Evolutionary conservation across 2,888 invertebrate species (phyloP).

Genomic region (Nemoura dubitans): DNA sequence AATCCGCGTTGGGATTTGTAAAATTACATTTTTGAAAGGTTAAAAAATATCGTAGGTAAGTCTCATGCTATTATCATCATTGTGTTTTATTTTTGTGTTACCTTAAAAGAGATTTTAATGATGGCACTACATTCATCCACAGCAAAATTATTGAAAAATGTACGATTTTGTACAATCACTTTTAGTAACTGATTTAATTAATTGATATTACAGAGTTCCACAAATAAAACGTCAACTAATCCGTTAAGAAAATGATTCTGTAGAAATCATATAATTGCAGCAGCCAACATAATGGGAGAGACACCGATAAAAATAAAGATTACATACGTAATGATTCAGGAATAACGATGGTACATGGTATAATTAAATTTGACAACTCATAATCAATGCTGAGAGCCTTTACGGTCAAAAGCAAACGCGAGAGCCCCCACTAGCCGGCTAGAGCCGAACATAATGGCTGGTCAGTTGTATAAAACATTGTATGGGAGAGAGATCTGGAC

Average conservation of each 20-base stretch:
- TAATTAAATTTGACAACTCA: conserved; percentile 35
- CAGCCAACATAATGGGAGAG: background rate
- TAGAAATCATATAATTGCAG: background rate
- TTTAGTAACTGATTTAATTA: conserved; percentile 12
- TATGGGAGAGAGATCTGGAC: conserved; percentile 21
- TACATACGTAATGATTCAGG: background rate
- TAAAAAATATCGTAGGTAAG: background rate
- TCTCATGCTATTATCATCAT: no score
- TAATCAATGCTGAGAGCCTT: conserved; percentile 17
- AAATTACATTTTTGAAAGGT: background rate
- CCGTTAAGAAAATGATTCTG: background rate
- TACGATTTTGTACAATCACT: background rate
- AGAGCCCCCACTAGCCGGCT: background rate
- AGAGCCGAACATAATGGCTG: conserved; percentile 17
- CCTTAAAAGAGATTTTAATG: background rate
- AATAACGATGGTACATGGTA: conserved; percentile 8
- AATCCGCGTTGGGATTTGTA: background rate
- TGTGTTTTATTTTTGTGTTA: no score
- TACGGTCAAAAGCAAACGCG: background rate
- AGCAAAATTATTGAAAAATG: background rate
- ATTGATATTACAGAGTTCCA: background rate
- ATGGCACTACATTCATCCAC: background rate
- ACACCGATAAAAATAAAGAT: conserved; percentile 22
- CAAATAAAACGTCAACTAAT: background rate
- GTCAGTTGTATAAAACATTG: conserved; percentile 25